Percentiles rank a stretch among this genome's conserved stretches.
Evolutionary conservation across 2,113 vertebrate species (phyloP).

Genomic region (Pangasianodon hypophthalmus): DNA sequence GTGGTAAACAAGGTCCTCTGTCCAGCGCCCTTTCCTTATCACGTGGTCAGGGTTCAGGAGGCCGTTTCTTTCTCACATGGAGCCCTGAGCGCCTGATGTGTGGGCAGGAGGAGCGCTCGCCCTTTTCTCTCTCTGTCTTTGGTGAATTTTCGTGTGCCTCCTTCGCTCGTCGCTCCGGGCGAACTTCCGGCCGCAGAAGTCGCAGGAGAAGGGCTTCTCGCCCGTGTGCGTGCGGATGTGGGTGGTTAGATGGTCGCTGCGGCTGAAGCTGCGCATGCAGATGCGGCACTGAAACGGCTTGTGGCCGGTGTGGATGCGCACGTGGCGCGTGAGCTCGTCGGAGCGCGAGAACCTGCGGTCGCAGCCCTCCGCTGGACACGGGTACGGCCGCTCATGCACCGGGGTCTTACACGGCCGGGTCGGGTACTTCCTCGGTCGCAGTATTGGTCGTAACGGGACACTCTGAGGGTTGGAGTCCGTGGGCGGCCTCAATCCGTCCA

Average conservation of each 20-base stretch:
- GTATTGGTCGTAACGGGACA: conserved; percentile 84
- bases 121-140: conserved; percentile 91
- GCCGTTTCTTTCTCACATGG: not conserved
- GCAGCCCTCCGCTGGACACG: conserved; percentile 91
- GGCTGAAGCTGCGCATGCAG: conserved; percentile 91
- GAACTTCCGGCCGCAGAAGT: conserved; percentile 91
- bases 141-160: conserved; percentile 94
- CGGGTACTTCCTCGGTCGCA: conserved; percentile 87
- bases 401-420: conserved; percentile 94
- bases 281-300: conserved; percentile 94
- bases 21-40: not conserved
- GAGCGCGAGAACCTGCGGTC: conserved; percentile 91
- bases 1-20: not conserved
- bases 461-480: conserved; percentile 79
- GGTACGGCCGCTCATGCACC: conserved; percentile 88
- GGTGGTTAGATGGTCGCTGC: conserved; percentile 92
- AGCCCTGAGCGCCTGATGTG: not conserved
- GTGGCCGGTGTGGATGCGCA: conserved; percentile 92
- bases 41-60: not conserved
- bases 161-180: conserved; percentile 92
- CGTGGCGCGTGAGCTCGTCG: conserved; percentile 89
- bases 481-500: conserved; percentile 69
- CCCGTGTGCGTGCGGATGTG: conserved; percentile 96
- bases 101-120: not conserved
- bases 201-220: conserved; percentile 94